Percentiles rank a stretch among this genome's conserved stretches.
phyloP scores from a whole-genome alignment of 2,113 vertebrate genomes.

The Ibidorhyncha struthersii region DNA sequence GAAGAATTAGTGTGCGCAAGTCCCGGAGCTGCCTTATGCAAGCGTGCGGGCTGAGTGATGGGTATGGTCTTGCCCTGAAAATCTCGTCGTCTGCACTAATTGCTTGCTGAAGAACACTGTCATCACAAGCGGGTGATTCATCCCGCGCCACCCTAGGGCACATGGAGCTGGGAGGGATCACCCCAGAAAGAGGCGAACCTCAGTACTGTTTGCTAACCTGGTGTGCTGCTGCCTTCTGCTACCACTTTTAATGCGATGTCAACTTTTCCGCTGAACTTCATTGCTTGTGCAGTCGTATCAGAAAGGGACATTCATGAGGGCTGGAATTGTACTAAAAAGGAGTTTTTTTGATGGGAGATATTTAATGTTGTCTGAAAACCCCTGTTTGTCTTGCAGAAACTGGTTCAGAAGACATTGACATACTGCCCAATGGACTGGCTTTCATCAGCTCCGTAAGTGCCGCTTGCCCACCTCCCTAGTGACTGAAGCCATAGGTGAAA shows the following conservation, averaged over 20 bases:
- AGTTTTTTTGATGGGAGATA: neutral
- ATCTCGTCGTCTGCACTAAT: accelerated
- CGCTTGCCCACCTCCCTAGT: neutral
- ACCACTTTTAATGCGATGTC: accelerated
- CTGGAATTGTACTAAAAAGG: neutral
- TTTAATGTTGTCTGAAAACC: neutral
- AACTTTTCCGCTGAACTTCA: neutral
- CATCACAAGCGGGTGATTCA: neutral
- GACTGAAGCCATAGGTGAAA: neutral
- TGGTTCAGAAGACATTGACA: slow-evolving; percentile 82
- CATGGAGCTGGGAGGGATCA: neutral
- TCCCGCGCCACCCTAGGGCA: accelerated
- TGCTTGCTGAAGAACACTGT: neutral
- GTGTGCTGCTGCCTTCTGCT: neutral
- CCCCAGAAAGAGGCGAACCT: neutral
- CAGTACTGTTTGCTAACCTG: accelerated
- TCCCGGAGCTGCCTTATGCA: neutral
- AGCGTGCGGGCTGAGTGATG: neutral
- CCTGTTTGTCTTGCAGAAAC: slow-evolving; percentile 65
- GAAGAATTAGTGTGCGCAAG: neutral
- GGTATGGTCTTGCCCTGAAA: neutral
- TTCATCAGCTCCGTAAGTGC: slow-evolving; percentile 82
- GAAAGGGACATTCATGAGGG: neutral
- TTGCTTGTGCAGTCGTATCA: accelerated
- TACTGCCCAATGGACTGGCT: slow-evolving; percentile 80